Evolutionary conservation across 2,888 invertebrate species (phyloP).

Genomic region (Drosophila silvestris): DNA sequence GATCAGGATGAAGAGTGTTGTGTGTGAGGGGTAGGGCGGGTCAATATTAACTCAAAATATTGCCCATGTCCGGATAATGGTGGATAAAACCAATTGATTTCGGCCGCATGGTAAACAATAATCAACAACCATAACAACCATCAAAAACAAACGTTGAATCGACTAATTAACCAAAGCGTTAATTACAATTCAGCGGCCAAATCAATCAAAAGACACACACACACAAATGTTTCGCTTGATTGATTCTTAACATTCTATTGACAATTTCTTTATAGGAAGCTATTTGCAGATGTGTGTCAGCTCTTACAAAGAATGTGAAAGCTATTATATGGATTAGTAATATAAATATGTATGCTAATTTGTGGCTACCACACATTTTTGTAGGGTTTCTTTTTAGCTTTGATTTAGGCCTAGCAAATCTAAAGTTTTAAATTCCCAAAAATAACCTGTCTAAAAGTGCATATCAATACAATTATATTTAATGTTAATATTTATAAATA

Average conservation of each 20-base stretch:
- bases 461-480: no score
- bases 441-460: background rate
- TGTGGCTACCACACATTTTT: background rate
- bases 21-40: background rate
- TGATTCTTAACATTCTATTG: constrained; percentile 10
- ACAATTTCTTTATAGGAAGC: background rate
- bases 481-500: no score
- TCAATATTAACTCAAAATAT: constrained; percentile 22
- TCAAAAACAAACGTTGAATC: constrained; percentile 14
- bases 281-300: constrained; percentile 5
- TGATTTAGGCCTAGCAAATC: background rate
- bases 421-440: background rate
- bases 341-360: background rate
- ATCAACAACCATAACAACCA: constrained; percentile 17
- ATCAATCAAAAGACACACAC: constrained; percentile 14
- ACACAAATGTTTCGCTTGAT: constrained; percentile 17
- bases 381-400: background rate
- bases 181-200: constrained; percentile 15
- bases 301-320: background rate
- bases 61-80: constrained; percentile 31
- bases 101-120: constrained; percentile 19
- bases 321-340: background rate
- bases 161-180: constrained; percentile 39
- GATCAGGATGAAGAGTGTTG: constrained; percentile 7
- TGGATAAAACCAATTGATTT: constrained; percentile 39